A percentile compares a stretch with the other conserved stretches of the same genome.
phyloP scores from a whole-genome alignment of 1,140 invertebrate genomes.

The Radopholus similis region DNA sequence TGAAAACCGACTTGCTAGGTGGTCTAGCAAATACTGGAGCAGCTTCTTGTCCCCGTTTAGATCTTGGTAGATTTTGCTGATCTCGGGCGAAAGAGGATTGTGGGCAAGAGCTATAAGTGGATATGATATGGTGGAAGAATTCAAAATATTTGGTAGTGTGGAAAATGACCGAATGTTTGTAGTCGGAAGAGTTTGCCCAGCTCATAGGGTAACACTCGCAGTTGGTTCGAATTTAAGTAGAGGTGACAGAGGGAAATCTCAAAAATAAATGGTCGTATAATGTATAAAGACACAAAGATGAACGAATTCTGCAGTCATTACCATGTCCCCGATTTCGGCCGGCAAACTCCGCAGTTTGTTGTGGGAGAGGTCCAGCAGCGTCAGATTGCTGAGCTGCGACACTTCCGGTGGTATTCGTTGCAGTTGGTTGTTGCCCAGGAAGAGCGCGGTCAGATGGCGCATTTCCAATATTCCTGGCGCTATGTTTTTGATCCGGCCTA shows the following conservation, averaged over 20 bases:
- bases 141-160: not conserved
- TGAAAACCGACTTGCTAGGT: constrained; percentile 47
- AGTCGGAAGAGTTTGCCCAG: constrained; percentile 95
- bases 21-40: constrained; percentile 80
- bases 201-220: constrained; percentile 88
- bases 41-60: constrained; percentile 87
- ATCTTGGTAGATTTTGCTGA: constrained; percentile 83
- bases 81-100: constrained; percentile 87
- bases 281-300: not conserved
- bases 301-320: not conserved
- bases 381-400: constrained; percentile 66
- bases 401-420: constrained; percentile 45
- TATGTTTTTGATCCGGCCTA: constrained; percentile 41
- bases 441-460: constrained; percentile 51
- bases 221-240: constrained; percentile 84
- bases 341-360: constrained; percentile 90
- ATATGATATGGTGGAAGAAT: not conserved
- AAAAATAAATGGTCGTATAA: too few relatives aligned
- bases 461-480: constrained; percentile 40
- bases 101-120: constrained; percentile 74
- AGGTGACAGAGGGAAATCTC: constrained; percentile 75
- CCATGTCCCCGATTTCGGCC: constrained; percentile 65
- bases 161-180: constrained; percentile 67
- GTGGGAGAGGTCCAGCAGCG: constrained; percentile 81
- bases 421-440: constrained; percentile 46